Percentiles rank a stretch among this genome's conserved stretches.
Conservation (phyloP, 2,113 vertebrate genomes). For the Ancistrus triradiatus region DNA sequence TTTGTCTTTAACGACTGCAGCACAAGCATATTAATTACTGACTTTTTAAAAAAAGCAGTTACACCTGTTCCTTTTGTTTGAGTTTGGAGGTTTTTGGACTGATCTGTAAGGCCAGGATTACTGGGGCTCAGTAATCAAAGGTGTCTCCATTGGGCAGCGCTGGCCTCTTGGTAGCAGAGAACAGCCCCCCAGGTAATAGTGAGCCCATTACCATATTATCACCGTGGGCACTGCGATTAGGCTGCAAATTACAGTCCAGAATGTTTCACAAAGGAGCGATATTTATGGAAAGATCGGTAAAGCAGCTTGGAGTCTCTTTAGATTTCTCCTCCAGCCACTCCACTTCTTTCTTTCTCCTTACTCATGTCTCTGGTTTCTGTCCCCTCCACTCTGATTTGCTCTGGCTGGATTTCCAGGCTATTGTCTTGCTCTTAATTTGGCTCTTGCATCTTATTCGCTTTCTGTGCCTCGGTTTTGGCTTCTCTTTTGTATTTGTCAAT, state of each 20-base stretch:
- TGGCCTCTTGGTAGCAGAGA: slow-evolving; percentile 30
- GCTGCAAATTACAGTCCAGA: slow-evolving; percentile 48
- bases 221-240: slow-evolving; percentile 52
- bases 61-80: slow-evolving; percentile 49
- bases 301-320: slow-evolving; percentile 38
- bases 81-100: slow-evolving; percentile 22
- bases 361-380: background rate
- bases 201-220: slow-evolving; percentile 55
- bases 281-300: slow-evolving; percentile 45
- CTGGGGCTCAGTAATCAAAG: slow-evolving; percentile 46
- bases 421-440: slow-evolving; percentile 9
- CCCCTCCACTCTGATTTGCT: background rate
- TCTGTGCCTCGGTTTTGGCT: too few species aligned
- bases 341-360: slow-evolving; percentile 9
- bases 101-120: slow-evolving; percentile 44
- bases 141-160: slow-evolving; percentile 39
- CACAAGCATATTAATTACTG: slow-evolving; percentile 35
- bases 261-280: slow-evolving; percentile 29
- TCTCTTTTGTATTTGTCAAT: slow-evolving; percentile 16
- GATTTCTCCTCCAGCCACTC: slow-evolving; percentile 13
- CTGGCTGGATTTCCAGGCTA: background rate
- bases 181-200: slow-evolving; percentile 44
- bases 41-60: slow-evolving; percentile 41
- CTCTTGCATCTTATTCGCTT: background rate
- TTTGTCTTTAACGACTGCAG: slow-evolving; percentile 8